Conservation (phyloP, 2,113 vertebrate species). For the Myotis lucifugus region DNA sequence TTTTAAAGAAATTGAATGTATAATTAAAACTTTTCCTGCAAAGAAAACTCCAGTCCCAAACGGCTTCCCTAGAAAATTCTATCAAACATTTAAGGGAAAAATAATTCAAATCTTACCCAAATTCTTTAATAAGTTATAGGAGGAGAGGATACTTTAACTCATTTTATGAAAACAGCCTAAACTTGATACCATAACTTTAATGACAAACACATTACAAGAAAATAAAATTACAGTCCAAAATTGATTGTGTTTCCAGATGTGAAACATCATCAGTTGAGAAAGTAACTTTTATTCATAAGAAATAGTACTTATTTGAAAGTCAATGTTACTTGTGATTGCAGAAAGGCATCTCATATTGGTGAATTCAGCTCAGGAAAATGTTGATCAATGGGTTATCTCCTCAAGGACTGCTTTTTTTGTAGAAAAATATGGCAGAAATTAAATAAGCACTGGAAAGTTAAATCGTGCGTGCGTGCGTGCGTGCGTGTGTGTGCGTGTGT, state of each 20-base stretch:
- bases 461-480: accelerated
- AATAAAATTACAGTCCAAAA: conserved; percentile 7
- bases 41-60: not conserved
- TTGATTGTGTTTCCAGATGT: conserved; percentile 1
- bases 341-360: not conserved
- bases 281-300: not conserved
- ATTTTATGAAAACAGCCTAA: not conserved
- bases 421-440: not conserved
- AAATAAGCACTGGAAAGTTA: not conserved
- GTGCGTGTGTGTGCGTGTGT: not conserved
- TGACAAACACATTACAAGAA: not conserved
- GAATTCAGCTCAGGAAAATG: not conserved
- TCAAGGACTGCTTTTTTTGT: not conserved
- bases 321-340: not conserved
- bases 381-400: not conserved
- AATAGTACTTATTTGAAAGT: not conserved
- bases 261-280: not conserved
- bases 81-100: not conserved
- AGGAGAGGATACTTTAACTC: not conserved
- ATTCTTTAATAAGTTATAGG: not conserved
- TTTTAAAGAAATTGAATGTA: not conserved
- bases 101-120: not conserved
- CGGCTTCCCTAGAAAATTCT: conserved; percentile 10
- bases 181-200: not conserved
- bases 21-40: not conserved